Evolutionary conservation across 2,888 invertebrate species (phyloP), one percentile per base, ranked within the genome.

Genomic region (Horisme vitalbata): DNA sequence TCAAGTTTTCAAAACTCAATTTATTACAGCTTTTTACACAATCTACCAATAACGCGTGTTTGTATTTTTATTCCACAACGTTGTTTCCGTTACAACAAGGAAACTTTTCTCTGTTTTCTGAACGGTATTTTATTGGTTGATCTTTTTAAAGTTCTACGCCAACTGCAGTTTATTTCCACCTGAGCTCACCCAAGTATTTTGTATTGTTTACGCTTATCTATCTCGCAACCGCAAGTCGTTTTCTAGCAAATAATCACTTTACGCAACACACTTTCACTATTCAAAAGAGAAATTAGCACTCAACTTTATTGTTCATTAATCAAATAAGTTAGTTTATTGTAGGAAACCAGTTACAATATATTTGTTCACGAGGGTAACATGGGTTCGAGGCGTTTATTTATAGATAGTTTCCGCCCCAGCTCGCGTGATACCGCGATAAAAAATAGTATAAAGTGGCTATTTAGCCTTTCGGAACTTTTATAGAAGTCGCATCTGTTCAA

Each of bases 161-260:
- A n/a, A 18, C 18, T 1, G 6, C 18, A 15, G 5, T 15, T 18
- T 18, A 6, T 1, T 18, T 18, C 6, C 6, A 18, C 1, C 18
- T 18, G 5, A 1, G 4, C 18, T 18, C 18, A 3, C 5, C 15
- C 15, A 15, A 26, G 11, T 4, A 5, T 26, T 26, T 5, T 26
- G 10, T 26, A 26, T 11, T 11, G 26, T 5, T 10, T 26, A 26
- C 3, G 23, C 1, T 9, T 23, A 4, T 23, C 23, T 26, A 11
- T 26, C 26, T 26, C 6, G 10, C 5, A 11, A 26, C 45, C 50
- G 36, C 54, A 51, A 57, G 44, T 48, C 41, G 43, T 59, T 53
- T 52, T 38, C 41, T 46, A 45, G 36, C 46, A 36, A 56, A 57
- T 58, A 57, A 49, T 53, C 52, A 49, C 54, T 55, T 55, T 51